Conservation (phyloP, 2,113 vertebrate species). For the Corydoras sp. region DNA sequence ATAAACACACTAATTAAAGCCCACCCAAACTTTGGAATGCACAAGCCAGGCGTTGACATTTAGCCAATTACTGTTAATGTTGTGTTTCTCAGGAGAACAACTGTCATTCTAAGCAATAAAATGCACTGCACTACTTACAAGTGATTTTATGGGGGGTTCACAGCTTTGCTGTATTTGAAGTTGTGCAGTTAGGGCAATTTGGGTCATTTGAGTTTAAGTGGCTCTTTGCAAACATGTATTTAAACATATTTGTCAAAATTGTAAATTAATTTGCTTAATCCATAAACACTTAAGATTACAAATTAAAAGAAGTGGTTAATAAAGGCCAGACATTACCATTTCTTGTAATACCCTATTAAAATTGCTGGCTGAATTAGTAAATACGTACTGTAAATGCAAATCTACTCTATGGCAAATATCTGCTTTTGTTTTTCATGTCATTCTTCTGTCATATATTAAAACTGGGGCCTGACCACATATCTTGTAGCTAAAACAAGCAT, state of each 20-base stretch:
- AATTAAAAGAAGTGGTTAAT: constrained; percentile 27
- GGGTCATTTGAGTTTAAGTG: constrained; percentile 19
- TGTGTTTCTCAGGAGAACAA: not conserved
- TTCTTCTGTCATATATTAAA: not conserved
- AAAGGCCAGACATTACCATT: constrained; percentile 17
- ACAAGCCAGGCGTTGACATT: constrained; percentile 14
- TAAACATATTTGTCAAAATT: constrained; percentile 32
- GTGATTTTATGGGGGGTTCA: constrained; percentile 17
- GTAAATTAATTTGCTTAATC: constrained; percentile 29
- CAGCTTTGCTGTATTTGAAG: constrained; percentile 9
- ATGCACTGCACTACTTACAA: not conserved
- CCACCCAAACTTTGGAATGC: constrained; percentile 1
- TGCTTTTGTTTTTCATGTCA: not conserved
- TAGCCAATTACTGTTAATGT: constrained; percentile 18
- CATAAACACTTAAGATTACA: constrained; percentile 11
- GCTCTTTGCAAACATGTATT: constrained; percentile 21
- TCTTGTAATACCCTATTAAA: constrained; percentile 4
- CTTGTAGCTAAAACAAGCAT: constrained; percentile 21
- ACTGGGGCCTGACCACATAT: not conserved
- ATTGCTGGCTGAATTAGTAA: no score
- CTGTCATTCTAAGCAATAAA: constrained; percentile 8
- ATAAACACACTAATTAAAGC: constrained; percentile 20
- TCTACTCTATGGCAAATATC: no score
- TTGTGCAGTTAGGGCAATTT: constrained; percentile 11
- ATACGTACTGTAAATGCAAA: no score